A percentile compares a stretch with the other conserved stretches of the same genome.
Conservation (phyloP, 1,140 invertebrate species). For the Eumaeus atala region DNA sequence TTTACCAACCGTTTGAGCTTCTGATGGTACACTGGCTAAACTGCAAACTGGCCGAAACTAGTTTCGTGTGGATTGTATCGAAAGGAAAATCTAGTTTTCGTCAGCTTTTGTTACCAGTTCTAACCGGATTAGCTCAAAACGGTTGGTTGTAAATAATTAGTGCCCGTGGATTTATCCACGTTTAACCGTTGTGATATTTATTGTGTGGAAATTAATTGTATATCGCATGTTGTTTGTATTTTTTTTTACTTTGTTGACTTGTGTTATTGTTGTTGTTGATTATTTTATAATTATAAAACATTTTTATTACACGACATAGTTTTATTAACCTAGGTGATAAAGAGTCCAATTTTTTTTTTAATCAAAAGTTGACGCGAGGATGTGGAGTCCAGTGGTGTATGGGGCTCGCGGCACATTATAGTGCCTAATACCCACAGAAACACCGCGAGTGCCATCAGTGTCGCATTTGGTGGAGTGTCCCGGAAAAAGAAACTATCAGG, state of each 20-base stretch:
- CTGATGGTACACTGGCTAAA: neutral
- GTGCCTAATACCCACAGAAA: too few relatives aligned
- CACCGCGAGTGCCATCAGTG: too few relatives aligned
- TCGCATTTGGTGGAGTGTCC: too few relatives aligned
- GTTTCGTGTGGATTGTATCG: neutral
- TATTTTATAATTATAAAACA: conserved; percentile 29
- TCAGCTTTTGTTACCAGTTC: conserved; percentile 12
- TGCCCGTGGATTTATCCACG: conserved; percentile 37
- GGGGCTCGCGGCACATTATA: too few relatives aligned
- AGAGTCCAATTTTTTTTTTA: neutral
- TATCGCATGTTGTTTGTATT: conserved; percentile 54
- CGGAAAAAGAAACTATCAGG: too few relatives aligned
- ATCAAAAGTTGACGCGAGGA: too few relatives aligned
- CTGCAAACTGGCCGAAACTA: conserved; percentile 13
- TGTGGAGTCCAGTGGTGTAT: too few relatives aligned
- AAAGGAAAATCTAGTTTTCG: conserved; percentile 15
- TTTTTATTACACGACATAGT: conserved; percentile 7
- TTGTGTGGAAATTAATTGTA: conserved; percentile 52
- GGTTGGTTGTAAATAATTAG: conserved; percentile 30
- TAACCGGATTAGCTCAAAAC: conserved; percentile 22
- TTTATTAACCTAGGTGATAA: conserved; percentile 13
- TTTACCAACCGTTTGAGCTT: neutral
- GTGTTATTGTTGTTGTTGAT: conserved; percentile 55
- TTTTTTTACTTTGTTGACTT: conserved; percentile 70
- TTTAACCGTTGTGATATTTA: conserved; percentile 69